A percentile compares a stretch with the other conserved stretches of the same genome.
Conservation (phyloP, 2,113 vertebrate genomes). For the Vicugna pacos region DNA sequence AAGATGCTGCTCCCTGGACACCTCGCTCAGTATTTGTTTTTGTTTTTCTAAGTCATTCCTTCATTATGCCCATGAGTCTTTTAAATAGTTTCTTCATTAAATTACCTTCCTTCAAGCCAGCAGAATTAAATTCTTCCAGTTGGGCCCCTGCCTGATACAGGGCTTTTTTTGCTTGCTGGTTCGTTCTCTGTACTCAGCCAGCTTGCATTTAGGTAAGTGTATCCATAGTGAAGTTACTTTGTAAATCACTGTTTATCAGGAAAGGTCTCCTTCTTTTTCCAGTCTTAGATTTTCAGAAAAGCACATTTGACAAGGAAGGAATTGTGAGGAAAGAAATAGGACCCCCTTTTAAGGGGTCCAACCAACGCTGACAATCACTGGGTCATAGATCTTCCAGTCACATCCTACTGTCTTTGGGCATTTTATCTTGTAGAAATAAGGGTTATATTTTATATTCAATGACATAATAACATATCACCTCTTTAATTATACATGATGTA, state of each 20-base stretch:
- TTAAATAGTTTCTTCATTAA: not conserved
- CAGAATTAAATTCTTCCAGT: not conserved
- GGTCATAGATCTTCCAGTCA: not conserved
- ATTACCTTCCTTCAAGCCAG: not conserved
- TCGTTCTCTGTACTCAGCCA: not conserved
- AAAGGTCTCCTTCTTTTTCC: not conserved
- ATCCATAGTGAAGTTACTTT: not conserved
- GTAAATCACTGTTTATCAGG: not conserved
- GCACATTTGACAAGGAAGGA: not conserved
- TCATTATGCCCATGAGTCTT: not conserved
- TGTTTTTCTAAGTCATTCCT: not conserved
- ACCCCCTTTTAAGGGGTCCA: not conserved
- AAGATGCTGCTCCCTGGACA: not conserved
- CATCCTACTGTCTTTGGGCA: not conserved
- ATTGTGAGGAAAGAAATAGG: not conserved
- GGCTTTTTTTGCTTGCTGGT: not conserved
- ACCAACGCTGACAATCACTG: not conserved
- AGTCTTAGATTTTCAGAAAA: not conserved
- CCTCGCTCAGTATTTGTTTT: not conserved
- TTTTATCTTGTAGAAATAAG: not conserved
- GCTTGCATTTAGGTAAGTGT: not conserved
- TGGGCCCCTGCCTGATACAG: not conserved
- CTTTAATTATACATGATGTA: not conserved
- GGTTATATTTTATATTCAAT: constrained; percentile 21
- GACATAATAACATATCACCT: constrained; percentile 9